These are phyloP conservation scores for Paragorgia papillata DNA, from an alignment of 92 coral and sea anemone species.

Conservation along the genomic window DNA sequence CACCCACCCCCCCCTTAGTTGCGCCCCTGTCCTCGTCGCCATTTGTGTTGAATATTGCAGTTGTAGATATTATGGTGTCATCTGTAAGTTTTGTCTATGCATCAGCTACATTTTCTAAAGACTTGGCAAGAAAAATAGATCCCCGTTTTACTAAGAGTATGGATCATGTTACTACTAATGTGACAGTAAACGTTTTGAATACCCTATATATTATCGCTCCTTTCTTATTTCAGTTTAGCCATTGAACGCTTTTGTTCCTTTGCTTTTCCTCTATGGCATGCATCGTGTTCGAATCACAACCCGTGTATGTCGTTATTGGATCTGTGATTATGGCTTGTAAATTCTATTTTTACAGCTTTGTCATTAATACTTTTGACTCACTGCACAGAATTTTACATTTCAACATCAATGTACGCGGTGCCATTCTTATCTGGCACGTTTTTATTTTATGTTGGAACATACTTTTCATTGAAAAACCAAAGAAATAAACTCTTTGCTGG, in stretches of 20 bases:
- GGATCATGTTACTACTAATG: too few relatives aligned
- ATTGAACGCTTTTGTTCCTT: constrained; percentile 8
- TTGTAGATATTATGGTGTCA: not conserved
- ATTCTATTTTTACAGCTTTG: not conserved
- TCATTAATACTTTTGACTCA: too few relatives aligned
- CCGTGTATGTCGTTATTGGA: constrained; percentile 10
- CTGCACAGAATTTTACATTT: not conserved
- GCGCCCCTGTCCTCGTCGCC: too few relatives aligned
- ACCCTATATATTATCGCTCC: too few relatives aligned
- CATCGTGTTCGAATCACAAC: not conserved
- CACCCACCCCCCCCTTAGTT: too few relatives aligned
- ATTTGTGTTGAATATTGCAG: constrained; percentile 6
- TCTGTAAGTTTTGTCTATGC: not conserved
- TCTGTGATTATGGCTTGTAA: not conserved
- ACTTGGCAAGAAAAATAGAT: not conserved
- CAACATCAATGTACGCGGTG: not conserved
- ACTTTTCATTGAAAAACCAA: constrained; percentile 4
- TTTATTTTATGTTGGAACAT: not conserved
- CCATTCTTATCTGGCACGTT: not conserved
- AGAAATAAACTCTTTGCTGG: not conserved
- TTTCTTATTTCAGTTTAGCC: constrained; percentile 2
- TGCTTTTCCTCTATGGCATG: constrained; percentile 28
- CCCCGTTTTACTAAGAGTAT: too few relatives aligned
- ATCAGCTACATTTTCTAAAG: too few relatives aligned
- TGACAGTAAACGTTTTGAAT: too few relatives aligned